phyloP scores from a whole-genome alignment of 2,888 invertebrate genomes.

The Drosophila kuntzei region DNA sequence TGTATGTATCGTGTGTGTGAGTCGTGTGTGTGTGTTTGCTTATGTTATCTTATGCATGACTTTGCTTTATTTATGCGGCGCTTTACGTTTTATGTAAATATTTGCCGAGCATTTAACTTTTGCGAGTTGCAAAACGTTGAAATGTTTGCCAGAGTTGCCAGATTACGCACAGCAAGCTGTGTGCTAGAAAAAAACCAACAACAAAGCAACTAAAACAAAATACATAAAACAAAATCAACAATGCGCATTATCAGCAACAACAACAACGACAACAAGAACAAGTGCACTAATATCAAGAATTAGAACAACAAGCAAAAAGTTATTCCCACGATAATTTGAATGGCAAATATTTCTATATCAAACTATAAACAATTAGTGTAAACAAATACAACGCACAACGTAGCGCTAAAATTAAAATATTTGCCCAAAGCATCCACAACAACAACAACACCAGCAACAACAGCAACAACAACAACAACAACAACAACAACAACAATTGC shows the following conservation, averaged over 20 bases:
- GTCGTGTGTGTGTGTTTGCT: neutral
- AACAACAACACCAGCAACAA: too few species aligned
- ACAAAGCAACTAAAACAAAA: slow-evolving; percentile 14
- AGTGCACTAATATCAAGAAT: slow-evolving; percentile 47
- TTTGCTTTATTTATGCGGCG: slow-evolving; percentile 63
- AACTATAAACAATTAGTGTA: slow-evolving; percentile 80
- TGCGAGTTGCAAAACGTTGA: slow-evolving; percentile 12
- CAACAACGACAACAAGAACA: slow-evolving; percentile 19
- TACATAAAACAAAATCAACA: slow-evolving; percentile 36
- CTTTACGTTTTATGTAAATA: slow-evolving; percentile 68
- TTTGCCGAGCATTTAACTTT: slow-evolving; percentile 77
- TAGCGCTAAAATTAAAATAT: slow-evolving; percentile 26
- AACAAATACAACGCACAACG: slow-evolving; percentile 62
- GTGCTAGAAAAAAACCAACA: neutral
- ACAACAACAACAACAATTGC: slow-evolving; percentile 2
- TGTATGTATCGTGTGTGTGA: slow-evolving; percentile 10
- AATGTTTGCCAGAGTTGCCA: slow-evolving; percentile 36
- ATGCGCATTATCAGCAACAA: slow-evolving; percentile 40
- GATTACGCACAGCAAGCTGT: slow-evolving; percentile 44
- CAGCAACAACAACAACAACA: slow-evolving; percentile 17
- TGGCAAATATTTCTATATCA: slow-evolving; percentile 75
- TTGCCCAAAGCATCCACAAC: slow-evolving; percentile 28
- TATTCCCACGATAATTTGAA: slow-evolving; percentile 75
- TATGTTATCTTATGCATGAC: slow-evolving; percentile 63
- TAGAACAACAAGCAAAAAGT: slow-evolving; percentile 48